Base-by-base conservation (phyloP, 2,797 vertebrate species). In the Epinephelus coioides region DNA sequence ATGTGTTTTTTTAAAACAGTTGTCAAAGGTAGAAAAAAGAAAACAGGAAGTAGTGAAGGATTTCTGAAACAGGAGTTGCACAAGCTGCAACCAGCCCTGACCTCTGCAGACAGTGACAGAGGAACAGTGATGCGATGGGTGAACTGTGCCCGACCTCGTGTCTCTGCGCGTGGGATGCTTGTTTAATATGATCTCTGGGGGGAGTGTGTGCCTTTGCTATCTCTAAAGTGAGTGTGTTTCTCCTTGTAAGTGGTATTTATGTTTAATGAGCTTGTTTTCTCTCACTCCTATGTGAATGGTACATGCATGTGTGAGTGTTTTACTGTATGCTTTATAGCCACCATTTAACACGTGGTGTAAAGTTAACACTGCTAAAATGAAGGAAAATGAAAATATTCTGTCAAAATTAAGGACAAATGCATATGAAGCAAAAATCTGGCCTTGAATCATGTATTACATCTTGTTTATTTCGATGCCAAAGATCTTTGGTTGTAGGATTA, bases 81-180 rank as follows among this genome's bases (percentile, higher is more conserved):
- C 3, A 17, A 46, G 46, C 10, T 65, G 59, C 65, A 46, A 40
- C 27, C 18, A n/a, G 43, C 5, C 0, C 50, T 62, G 50, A 62
- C 60, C 23, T 78, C 19, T 78, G 59, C 57, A 30, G 56, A 30
- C 71, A 25, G 44, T 50, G 55, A 83, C 38, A 60, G 65, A 18
- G 3, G 13, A 55, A 54, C 51, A 27, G 60, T 7, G 56, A 76
- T 60, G 81, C 46, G 69, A 79, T 50, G 21, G 3, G 40, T 82
- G 82, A 82, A 79, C 84, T 82, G 54, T 19, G n/a, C 10, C 30
- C 9, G 38, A 82, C 73, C 78, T 59, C 0, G n/a, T 79, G 66
- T 38, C 56, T 27, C 56, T 73, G 12, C 1, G 25, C 46, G 61
- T 6, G 47, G 23, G 55, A 21, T 12, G 73, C 40, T 51, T 40